Conservation (phyloP, 1,140 invertebrate species). For the Pararge aegeria region DNA sequence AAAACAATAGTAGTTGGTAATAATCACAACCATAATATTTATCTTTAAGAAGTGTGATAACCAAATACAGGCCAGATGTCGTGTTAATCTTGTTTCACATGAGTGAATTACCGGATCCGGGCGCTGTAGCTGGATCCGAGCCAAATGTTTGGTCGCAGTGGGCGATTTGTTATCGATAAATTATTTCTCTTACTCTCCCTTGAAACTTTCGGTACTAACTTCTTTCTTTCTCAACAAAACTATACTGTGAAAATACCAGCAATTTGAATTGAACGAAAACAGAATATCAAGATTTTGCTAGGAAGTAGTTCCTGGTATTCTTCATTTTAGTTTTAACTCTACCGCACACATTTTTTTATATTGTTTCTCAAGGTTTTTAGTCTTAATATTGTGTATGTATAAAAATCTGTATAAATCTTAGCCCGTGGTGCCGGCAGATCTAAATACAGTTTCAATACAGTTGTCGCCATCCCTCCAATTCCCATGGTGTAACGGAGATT, state of each 20-base stretch:
- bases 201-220: neutral
- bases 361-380: too few relatives aligned
- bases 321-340: too few relatives aligned
- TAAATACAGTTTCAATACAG: too few relatives aligned
- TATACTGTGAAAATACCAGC: neutral
- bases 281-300: too few relatives aligned
- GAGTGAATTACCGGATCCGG: conserved; percentile 11
- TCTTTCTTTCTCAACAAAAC: neutral
- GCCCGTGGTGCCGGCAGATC: too few relatives aligned
- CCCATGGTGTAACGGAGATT: too few relatives aligned
- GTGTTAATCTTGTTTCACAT: conserved; percentile 11
- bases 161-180: conserved; percentile 8
- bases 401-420: too few relatives aligned
- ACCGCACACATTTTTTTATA: too few relatives aligned
- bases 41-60: neutral
- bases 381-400: too few relatives aligned
- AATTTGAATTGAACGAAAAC: neutral
- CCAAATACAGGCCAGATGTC: conserved; percentile 7
- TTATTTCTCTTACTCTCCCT: conserved; percentile 8
- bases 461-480: too few relatives aligned
- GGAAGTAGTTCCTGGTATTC: too few relatives aligned
- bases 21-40: conserved; percentile 2
- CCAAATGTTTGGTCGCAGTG: conserved; percentile 10
- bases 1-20: neutral
- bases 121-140: neutral